Percentiles rank a stretch among this genome's conserved stretches.
phyloP scores from a whole-genome alignment of 2,888 invertebrate species.

The Eucera pruinosa region DNA sequence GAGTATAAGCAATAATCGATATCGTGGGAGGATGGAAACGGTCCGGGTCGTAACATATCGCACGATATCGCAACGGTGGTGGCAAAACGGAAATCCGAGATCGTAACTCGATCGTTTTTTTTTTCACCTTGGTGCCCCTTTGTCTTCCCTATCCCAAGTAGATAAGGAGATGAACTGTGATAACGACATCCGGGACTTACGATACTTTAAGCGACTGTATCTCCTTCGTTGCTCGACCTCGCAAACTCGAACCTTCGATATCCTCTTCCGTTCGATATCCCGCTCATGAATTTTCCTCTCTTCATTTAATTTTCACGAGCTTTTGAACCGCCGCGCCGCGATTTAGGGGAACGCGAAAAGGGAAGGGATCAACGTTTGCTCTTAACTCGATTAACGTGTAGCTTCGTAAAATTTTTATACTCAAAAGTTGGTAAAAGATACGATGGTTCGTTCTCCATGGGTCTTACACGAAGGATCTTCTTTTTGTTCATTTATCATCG shows the following conservation, averaged over 20 bases:
- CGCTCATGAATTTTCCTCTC: background rate
- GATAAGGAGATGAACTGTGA: constrained; percentile 56
- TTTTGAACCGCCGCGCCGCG: background rate
- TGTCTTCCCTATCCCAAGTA: constrained; percentile 11
- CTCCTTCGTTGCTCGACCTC: constrained; percentile 20
- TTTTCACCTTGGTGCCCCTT: constrained; percentile 5
- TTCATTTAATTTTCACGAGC: constrained; percentile 25
- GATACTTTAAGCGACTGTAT: constrained; percentile 44
- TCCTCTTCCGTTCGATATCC: background rate
- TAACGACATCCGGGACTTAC: constrained; percentile 51
- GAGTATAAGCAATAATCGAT: constrained; percentile 54
- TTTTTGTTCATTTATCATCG: constrained; percentile 12
- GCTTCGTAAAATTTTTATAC: background rate
- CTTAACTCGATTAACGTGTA: background rate
- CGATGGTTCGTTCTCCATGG: too few species aligned
- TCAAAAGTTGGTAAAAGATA: too few species aligned
- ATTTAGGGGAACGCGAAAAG: background rate
- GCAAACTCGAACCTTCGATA: background rate
- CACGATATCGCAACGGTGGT: constrained; percentile 37
- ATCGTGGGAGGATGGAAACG: constrained; percentile 43
- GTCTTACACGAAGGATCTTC: background rate
- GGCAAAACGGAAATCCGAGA: constrained; percentile 48
- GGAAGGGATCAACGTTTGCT: constrained; percentile 1
- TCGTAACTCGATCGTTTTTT: constrained; percentile 56
- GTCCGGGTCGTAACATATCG: constrained; percentile 47